These are phyloP conservation scores for Osmerus eperlanus DNA, from an alignment of 2,113 vertebrate genomes.

Conservation along the genomic window DNA sequence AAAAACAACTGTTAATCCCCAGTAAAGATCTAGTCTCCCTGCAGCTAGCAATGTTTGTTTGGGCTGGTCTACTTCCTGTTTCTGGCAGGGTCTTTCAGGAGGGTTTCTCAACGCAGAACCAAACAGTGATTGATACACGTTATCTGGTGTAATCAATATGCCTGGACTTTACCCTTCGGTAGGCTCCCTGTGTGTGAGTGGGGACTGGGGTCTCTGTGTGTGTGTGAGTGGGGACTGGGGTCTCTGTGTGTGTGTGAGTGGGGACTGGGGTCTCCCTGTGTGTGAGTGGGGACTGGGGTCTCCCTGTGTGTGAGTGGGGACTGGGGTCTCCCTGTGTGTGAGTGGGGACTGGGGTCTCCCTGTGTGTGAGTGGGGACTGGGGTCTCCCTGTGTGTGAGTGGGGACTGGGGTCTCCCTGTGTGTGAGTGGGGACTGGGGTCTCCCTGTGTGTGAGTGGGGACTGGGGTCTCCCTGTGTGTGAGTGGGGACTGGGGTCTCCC, in stretches of 20 bases:
- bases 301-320: background rate
- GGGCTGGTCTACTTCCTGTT: constrained; percentile 6
- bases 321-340: background rate
- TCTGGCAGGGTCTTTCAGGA: background rate
- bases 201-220: no score
- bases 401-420: constrained; percentile 13
- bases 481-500: constrained; percentile 21
- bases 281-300: constrained; percentile 16
- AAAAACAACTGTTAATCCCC: background rate
- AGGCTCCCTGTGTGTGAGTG: background rate
- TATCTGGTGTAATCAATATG: no score
- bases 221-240: constrained; percentile 7
- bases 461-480: background rate
- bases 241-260: background rate
- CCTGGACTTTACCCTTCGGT: no score
- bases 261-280: no score
- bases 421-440: background rate
- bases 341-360: background rate
- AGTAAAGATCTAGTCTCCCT: background rate
- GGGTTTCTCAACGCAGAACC: background rate
- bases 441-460: no score
- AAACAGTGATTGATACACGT: no score
- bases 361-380: no score
- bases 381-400: background rate
- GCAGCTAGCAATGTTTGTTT: background rate